Evolutionary conservation across 2,888 invertebrate genomes (phyloP).

Genomic region (Monochamus alternatus): DNA sequence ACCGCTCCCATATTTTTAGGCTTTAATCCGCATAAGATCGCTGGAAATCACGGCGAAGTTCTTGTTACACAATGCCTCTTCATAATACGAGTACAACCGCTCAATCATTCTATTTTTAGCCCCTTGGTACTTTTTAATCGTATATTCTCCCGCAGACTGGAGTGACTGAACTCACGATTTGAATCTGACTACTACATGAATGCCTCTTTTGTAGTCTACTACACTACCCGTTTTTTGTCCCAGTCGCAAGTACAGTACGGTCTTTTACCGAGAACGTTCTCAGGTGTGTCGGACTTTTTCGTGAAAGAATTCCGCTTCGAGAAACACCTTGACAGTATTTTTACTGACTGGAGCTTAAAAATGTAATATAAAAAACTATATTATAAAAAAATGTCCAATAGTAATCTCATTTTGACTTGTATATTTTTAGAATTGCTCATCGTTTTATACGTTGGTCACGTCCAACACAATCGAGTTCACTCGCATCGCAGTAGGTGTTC

Average conservation of each 20-base stretch:
- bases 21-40: slow-evolving; percentile 21
- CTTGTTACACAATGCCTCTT: slow-evolving; percentile 16
- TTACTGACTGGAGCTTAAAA: too few relatives aligned
- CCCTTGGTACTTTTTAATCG: slow-evolving; percentile 20
- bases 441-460: too few relatives aligned
- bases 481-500: too few relatives aligned
- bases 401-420: too few relatives aligned
- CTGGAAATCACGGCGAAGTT: slow-evolving; percentile 20
- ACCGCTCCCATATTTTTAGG: slow-evolving; percentile 10
- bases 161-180: slow-evolving; percentile 30
- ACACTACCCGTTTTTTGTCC: slow-evolving; percentile 25
- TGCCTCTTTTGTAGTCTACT: slow-evolving; percentile 31
- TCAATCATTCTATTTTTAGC: slow-evolving; percentile 28
- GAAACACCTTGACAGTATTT: too few relatives aligned
- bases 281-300: slow-evolving; percentile 1
- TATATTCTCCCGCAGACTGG: slow-evolving; percentile 8
- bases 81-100: slow-evolving; percentile 8
- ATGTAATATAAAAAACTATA: too few relatives aligned
- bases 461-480: too few relatives aligned
- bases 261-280: slow-evolving; percentile 17
- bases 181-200: slow-evolving; percentile 23
- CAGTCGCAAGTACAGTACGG: slow-evolving; percentile 16
- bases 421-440: too few relatives aligned
- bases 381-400: neutral
- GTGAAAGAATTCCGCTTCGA: too few relatives aligned